phyloP scores from a whole-genome alignment of 2,797 vertebrate species.

The Poecilia gillii region DNA sequence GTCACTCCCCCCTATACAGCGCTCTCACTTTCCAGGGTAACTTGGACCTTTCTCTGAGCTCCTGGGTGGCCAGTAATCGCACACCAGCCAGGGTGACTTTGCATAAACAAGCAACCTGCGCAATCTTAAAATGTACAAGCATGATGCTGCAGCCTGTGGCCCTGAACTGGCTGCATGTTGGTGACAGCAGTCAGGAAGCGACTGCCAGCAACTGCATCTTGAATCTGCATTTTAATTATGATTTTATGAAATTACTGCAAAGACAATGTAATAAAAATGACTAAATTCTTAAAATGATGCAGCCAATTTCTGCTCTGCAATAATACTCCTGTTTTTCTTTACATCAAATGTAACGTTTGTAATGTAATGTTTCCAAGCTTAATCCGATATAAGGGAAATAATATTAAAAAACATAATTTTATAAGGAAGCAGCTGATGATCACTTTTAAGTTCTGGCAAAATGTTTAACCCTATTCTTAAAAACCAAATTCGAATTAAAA shows the following conservation, averaged over 20 bases:
- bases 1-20: constrained; percentile 57
- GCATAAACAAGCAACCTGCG: constrained; percentile 46
- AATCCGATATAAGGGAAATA: neutral
- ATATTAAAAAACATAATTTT: neutral
- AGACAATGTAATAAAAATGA: neutral
- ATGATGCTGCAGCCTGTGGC: constrained; percentile 25
- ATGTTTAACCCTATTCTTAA: neutral
- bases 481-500: neutral
- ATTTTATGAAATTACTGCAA: neutral
- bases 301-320: neutral
- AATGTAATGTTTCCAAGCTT: neutral
- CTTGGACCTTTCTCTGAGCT: constrained; percentile 39
- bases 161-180: constrained; percentile 7
- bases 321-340: neutral
- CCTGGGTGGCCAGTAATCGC: constrained; percentile 71
- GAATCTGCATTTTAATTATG: neutral
- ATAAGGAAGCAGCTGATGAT: neutral
- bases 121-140: constrained; percentile 16
- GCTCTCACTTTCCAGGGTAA: constrained; percentile 76
- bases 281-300: neutral
- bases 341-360: neutral
- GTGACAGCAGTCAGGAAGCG: neutral
- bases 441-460: neutral
- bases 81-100: constrained; percentile 60
- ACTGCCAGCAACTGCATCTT: neutral